Base-by-base conservation (phyloP, 2,888 invertebrate species). In the Nasonia oneida region DNA sequence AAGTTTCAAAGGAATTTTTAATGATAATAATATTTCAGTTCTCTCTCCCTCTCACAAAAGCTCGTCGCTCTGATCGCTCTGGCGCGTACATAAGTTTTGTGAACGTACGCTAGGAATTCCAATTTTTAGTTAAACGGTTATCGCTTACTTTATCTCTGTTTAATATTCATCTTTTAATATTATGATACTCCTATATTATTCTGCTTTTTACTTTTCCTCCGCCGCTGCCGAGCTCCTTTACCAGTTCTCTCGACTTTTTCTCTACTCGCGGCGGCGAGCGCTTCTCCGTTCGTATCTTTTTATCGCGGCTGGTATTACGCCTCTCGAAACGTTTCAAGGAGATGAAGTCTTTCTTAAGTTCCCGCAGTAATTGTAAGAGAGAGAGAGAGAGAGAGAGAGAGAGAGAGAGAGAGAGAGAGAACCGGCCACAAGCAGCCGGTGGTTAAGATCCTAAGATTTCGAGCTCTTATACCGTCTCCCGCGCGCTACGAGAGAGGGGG, bases 331-430 rank as follows among this genome's bases (percentile, higher is more conserved):
- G 81, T 73, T 86, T 81, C 77, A 71, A 77, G 81, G 73, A 77
- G 77, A 81, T 83, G 81, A 81, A 86, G 83, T 77, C 77, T 75
- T 83, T 75, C 81, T 81, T 81, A 86, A 86, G 83, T 76, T 77
- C 47, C 81, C 23, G 70, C 71, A 47, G 83, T 86, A 83, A 86
- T 86, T 86, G 77, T 77, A 83, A 83, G 78, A 82, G 79, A 84
- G 76, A 53, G 15, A 18, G 53, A 53, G 53, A 53, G 53, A 53
- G 53, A 53, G 53, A 53, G 57, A 4, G 53, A 53, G 53, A 53
- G 53, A 53, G 53, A 53, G 57, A 4, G 53, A 53, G 53, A 53
- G 53, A n/a, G n/a, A n/a, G n/a, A 53, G 53, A 53, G 57, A 4
- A n/a, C 18, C 64, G 29, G n/a, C 39, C 75, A n/a, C 77, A 81